phyloP scores from a whole-genome alignment of 1,140 invertebrate genomes.

The Megathymus violae region DNA sequence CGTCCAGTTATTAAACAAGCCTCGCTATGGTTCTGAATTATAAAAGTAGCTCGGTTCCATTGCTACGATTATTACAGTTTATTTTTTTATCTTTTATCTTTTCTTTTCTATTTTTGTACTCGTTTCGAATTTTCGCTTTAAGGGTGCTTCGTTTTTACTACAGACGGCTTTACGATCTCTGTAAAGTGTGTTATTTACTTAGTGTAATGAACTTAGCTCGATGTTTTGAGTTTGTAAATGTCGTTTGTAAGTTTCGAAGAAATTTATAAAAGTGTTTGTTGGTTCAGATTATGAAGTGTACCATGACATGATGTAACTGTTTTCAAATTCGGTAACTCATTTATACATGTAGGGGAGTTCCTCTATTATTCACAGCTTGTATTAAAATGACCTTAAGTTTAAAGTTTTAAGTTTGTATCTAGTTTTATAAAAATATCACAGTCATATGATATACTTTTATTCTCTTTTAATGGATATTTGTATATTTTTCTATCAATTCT shows the following conservation, averaged over 20 bases:
- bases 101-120: slow-evolving; percentile 24
- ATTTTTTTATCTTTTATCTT: slow-evolving; percentile 31
- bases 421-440: too few relatives aligned
- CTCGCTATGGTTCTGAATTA: slow-evolving; percentile 31
- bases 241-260: neutral
- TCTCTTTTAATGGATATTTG: too few relatives aligned
- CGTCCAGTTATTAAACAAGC: slow-evolving; percentile 33
- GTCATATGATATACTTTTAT: too few relatives aligned
- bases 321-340: too few relatives aligned
- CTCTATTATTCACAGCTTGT: too few relatives aligned
- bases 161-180: slow-evolving; percentile 25
- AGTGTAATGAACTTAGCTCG: slow-evolving; percentile 6
- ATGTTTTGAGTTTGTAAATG: neutral
- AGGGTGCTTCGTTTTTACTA: slow-evolving; percentile 19
- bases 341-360: too few relatives aligned
- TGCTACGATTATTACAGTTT: slow-evolving; percentile 26
- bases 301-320: too few relatives aligned
- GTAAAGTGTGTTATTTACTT: slow-evolving; percentile 26
- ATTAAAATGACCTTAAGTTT: too few relatives aligned
- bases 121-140: slow-evolving; percentile 22
- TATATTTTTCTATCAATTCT: too few relatives aligned
- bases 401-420: too few relatives aligned
- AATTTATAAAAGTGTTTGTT: neutral
- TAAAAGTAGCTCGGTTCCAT: slow-evolving; percentile 29
- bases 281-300: neutral